A percentile compares a stretch with the other conserved stretches of the same genome.
Conservation (phyloP, 2,888 invertebrate genomes). For the Drosophila ustulata region DNA sequence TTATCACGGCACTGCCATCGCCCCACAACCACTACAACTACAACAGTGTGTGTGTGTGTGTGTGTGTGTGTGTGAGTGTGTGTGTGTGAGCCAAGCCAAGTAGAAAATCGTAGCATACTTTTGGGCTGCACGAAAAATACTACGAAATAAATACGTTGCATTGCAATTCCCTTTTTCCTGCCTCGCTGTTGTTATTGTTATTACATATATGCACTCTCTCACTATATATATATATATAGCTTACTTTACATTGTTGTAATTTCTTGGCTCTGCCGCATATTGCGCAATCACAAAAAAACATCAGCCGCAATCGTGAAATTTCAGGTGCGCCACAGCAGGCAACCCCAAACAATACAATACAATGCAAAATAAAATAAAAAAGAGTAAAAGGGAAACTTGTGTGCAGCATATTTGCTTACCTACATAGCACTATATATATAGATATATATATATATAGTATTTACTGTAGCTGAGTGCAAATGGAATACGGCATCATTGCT, state of each 20-base stretch:
- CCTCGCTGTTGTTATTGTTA: constrained; percentile 24
- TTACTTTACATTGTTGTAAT: constrained; percentile 26
- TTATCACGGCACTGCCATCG: constrained; percentile 71
- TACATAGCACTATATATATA: constrained; percentile 13
- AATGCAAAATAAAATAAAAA: constrained; percentile 9
- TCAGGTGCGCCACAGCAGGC: constrained; percentile 60
- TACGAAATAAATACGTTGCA: constrained; percentile 45
- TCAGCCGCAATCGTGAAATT: constrained; percentile 62
- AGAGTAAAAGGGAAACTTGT: not conserved
- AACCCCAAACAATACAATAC: constrained; percentile 13
- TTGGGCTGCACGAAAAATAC: constrained; percentile 44
- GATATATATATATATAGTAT: not conserved
- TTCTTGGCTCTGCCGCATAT: constrained; percentile 45
- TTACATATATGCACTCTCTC: constrained; percentile 5
- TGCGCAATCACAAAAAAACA: constrained; percentile 47
- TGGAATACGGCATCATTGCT: constrained; percentile 13
- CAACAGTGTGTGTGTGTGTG: not conserved
- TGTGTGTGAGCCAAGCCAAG: constrained; percentile 30
- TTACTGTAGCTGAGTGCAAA: constrained; percentile 13
- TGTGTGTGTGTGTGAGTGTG: constrained; percentile 4
- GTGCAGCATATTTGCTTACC: constrained; percentile 31
- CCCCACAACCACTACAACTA: constrained; percentile 15
- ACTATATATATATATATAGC: constrained; percentile 12
- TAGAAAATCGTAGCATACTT: constrained; percentile 64
- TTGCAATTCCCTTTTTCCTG: constrained; percentile 27